phyloP scores from a whole-genome alignment of 2,888 invertebrate genomes.

The Macrophya annulata region DNA sequence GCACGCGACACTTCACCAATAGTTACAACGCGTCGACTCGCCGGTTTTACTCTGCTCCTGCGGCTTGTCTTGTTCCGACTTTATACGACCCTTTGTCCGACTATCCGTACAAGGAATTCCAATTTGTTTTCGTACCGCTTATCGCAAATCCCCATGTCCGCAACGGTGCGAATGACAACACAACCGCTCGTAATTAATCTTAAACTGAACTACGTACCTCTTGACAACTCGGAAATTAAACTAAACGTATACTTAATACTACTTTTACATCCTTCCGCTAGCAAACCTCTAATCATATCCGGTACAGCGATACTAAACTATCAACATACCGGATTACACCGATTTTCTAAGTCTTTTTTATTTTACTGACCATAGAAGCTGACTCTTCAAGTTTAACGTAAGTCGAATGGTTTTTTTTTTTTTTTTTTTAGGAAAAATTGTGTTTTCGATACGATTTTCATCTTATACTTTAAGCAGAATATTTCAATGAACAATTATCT shows the following conservation, averaged over 20 bases:
- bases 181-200: slow-evolving; percentile 66
- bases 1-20: slow-evolving; percentile 19
- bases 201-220: not conserved
- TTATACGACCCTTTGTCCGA: slow-evolving; percentile 67
- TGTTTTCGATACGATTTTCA: too few species aligned
- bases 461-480: too few species aligned
- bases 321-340: not conserved
- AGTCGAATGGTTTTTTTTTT: too few species aligned
- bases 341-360: not conserved
- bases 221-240: slow-evolving; percentile 11
- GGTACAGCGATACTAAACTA: not conserved
- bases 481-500: too few species aligned
- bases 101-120: slow-evolving; percentile 69
- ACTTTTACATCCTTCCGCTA: not conserved
- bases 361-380: not conserved
- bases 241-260: not conserved
- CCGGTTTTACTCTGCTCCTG: not conserved
- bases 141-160: slow-evolving; percentile 65
- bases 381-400: not conserved
- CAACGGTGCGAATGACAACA: slow-evolving; percentile 60
- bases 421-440: too few species aligned
- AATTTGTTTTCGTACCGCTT: slow-evolving; percentile 72
- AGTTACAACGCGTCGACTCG: slow-evolving; percentile 14
- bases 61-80: slow-evolving; percentile 50
- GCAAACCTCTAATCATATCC: not conserved